A percentile compares a stretch with the other conserved stretches of the same genome.
These are phyloP conservation scores for Melanostoma scalare DNA, from an alignment of 2,888 invertebrate genomes.

Conservation along the genomic window DNA sequence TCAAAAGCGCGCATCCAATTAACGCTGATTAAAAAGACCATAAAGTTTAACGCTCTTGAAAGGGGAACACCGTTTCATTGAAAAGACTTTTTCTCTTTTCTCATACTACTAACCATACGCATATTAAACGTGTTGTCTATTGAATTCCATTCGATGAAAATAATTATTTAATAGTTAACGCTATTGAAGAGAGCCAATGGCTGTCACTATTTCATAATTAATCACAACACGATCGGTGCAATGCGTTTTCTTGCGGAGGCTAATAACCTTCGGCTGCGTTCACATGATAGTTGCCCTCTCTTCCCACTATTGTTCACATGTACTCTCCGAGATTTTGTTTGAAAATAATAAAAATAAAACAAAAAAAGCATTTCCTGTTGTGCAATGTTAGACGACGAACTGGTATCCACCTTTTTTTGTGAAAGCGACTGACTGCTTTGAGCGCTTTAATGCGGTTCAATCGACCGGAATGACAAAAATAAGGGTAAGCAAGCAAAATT, in stretches of 20 bases:
- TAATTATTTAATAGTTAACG: slow-evolving; percentile 54
- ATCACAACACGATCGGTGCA: slow-evolving; percentile 21
- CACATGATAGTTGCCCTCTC: slow-evolving; percentile 30
- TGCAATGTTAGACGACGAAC: slow-evolving; percentile 45
- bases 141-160: slow-evolving; percentile 42
- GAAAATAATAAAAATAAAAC: slow-evolving; percentile 8
- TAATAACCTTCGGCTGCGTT: slow-evolving; percentile 54
- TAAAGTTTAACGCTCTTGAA: slow-evolving; percentile 24
- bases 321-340: not conserved
- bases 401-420: slow-evolving; percentile 12
- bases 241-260: slow-evolving; percentile 47
- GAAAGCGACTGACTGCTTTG: slow-evolving; percentile 19
- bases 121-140: slow-evolving; percentile 11
- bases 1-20: slow-evolving; percentile 12
- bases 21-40: slow-evolving; percentile 43
- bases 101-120: slow-evolving; percentile 3
- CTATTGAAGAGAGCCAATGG: slow-evolving; percentile 25
- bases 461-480: slow-evolving; percentile 44
- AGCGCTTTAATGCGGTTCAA: slow-evolving; percentile 17
- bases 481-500: slow-evolving; percentile 20
- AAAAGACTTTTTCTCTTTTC: slow-evolving; percentile 5
- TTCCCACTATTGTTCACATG: slow-evolving; percentile 5
- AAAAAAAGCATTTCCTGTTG: slow-evolving; percentile 64
- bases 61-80: slow-evolving; percentile 20
- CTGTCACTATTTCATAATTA: not conserved